These are phyloP conservation scores for Acanthopagrus latus DNA, from an alignment of 2,797 vertebrate genomes.

Conservation along the genomic window DNA sequence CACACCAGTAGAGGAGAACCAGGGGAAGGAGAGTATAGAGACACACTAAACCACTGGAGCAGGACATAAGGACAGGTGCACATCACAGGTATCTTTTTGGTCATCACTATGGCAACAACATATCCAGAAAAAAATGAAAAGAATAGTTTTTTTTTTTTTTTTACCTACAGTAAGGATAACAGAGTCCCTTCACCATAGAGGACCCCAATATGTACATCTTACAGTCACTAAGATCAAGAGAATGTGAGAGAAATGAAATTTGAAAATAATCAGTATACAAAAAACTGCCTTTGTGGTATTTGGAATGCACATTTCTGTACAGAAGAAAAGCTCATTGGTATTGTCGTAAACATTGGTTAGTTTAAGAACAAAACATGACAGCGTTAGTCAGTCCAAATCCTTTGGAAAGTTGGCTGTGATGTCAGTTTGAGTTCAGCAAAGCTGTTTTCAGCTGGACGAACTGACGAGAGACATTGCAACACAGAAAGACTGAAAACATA, in stretches of 20 bases:
- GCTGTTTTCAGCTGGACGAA: constrained; percentile 67
- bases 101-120: constrained; percentile 91
- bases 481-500: constrained; percentile 72
- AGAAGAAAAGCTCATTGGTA: constrained; percentile 91
- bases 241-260: constrained; percentile 76
- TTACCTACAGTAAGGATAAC: constrained; percentile 85
- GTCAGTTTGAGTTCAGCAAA: constrained; percentile 73
- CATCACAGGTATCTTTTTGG: constrained; percentile 91
- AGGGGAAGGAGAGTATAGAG: constrained; percentile 80
- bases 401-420: constrained; percentile 85
- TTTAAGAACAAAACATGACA: constrained; percentile 84
- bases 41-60: constrained; percentile 87
- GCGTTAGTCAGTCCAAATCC: constrained; percentile 80
- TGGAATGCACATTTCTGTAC: constrained; percentile 92
- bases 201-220: constrained; percentile 85
- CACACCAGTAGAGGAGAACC: constrained; percentile 78
- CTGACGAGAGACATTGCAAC: constrained; percentile 72
- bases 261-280: constrained; percentile 78
- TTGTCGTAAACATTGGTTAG: constrained; percentile 91
- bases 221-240: constrained; percentile 84
- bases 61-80: constrained; percentile 90
- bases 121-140: constrained; percentile 83
- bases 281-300: constrained; percentile 88
- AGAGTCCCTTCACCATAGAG: constrained; percentile 82
- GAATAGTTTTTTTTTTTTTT: constrained; percentile 76